Evolutionary conservation across 2,113 vertebrate species (phyloP).

Genomic region (Protobothrops flavoviridis): DNA sequence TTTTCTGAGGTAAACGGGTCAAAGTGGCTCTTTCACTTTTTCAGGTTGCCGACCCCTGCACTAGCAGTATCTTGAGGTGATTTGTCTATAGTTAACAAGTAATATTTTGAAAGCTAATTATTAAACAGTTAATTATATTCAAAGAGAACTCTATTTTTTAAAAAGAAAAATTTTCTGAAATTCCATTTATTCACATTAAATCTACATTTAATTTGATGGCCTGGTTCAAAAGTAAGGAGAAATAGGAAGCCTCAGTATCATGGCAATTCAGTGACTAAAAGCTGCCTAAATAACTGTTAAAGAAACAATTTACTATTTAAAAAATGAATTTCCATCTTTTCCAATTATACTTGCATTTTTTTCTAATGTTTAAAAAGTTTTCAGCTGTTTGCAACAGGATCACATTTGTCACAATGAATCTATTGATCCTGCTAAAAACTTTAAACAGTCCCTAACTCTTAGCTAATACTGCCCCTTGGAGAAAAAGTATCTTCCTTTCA

Average conservation of each 20-base stretch:
- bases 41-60: no score
- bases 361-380: neutral
- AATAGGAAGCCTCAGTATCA: neutral
- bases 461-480: conserved; percentile 1
- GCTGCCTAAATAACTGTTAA: neutral
- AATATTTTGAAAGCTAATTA: neutral
- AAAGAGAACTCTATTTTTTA: neutral
- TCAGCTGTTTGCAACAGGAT: neutral
- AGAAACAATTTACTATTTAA: neutral
- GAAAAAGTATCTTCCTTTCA: conserved; percentile 6
- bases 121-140: neutral
- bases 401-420: neutral
- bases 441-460: neutral
- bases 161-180: neutral
- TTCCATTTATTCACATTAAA: neutral
- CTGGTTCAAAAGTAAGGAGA: neutral
- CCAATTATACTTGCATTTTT: neutral
- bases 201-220: neutral
- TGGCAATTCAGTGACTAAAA: neutral
- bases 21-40: no score
- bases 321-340: neutral
- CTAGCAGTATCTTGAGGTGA: neutral
- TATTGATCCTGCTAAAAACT: neutral
- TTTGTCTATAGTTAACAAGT: neutral
- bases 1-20: no score